phyloP scores from a whole-genome alignment of 2,888 invertebrate genomes.

The Harpalus rubripes region DNA sequence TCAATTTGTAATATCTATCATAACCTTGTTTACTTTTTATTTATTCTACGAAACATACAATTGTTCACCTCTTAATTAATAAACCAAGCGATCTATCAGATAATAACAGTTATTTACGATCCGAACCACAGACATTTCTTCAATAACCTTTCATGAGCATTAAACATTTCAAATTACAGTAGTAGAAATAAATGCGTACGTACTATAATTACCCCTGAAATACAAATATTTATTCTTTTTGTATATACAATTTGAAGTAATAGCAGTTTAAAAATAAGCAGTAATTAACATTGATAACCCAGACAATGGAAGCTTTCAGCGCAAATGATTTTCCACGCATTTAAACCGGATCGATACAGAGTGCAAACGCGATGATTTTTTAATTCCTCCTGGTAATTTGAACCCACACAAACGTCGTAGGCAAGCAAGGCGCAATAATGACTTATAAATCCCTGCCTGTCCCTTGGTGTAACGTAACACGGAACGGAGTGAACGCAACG shows the following conservation, averaged over 20 bases:
- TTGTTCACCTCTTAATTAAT: background rate
- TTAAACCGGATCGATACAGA: constrained; percentile 16
- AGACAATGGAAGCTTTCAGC: constrained; percentile 24
- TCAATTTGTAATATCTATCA: background rate
- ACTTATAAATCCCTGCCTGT: constrained; percentile 40
- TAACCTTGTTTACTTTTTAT: background rate
- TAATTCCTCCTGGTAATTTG: constrained; percentile 35
- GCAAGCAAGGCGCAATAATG: constrained; percentile 46
- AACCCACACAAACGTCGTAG: background rate
- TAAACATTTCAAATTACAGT: background rate
- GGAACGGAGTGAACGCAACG: constrained; percentile 34
- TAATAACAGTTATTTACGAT: background rate
- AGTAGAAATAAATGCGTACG: background rate
- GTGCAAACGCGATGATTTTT: constrained; percentile 31
- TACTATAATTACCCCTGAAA: background rate
- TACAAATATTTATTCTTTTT: background rate
- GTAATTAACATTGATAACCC: constrained; percentile 1
- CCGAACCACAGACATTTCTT: background rate
- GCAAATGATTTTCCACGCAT: constrained; percentile 11
- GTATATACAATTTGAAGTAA: background rate
- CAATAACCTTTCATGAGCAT: constrained; percentile 2
- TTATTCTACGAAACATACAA: background rate
- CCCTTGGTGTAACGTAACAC: constrained; percentile 29
- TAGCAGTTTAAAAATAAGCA: constrained; percentile 21
- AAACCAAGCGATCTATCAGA: background rate